These are phyloP conservation scores for Tauraco erythrolophus DNA, from an alignment of 2,113 vertebrate genomes.

Conservation along the genomic window DNA sequence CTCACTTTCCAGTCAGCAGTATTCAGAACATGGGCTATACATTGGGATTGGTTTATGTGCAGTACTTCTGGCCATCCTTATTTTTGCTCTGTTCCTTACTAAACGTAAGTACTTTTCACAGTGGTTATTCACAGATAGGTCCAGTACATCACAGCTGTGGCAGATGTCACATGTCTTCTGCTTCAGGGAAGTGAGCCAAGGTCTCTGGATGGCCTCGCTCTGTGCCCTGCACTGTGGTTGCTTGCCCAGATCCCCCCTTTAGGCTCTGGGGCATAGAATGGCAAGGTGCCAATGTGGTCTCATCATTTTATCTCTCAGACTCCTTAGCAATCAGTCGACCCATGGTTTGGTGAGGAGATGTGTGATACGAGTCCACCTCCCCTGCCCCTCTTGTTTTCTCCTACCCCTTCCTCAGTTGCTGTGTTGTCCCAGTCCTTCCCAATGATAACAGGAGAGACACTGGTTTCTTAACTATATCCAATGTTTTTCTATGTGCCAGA, in stretches of 20 bases:
- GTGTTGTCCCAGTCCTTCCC: neutral
- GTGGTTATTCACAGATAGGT: neutral
- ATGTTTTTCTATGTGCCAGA: neutral
- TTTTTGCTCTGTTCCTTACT: neutral
- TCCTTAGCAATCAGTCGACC: neutral
- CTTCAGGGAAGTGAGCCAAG: neutral
- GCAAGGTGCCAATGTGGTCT: neutral
- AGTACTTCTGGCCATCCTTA: neutral
- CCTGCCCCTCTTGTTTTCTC: neutral
- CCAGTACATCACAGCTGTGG: neutral
- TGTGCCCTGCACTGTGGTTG: neutral
- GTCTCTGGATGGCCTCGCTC: neutral
- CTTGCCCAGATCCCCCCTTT: neutral
- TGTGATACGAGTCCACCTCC: neutral
- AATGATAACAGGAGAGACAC: neutral
- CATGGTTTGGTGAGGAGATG: neutral
- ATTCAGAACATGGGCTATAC: neutral
- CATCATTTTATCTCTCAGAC: neutral
- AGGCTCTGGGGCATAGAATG: neutral
- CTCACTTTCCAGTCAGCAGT: fast-evolving
- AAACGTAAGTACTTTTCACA: slow-evolving; percentile 42
- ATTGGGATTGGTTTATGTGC: neutral
- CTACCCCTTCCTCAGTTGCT: neutral
- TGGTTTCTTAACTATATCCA: neutral
- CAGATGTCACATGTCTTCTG: neutral